These are phyloP conservation scores for Lucinisca nassula DNA, from an alignment of 2,888 invertebrate genomes.

Conservation along the genomic window DNA sequence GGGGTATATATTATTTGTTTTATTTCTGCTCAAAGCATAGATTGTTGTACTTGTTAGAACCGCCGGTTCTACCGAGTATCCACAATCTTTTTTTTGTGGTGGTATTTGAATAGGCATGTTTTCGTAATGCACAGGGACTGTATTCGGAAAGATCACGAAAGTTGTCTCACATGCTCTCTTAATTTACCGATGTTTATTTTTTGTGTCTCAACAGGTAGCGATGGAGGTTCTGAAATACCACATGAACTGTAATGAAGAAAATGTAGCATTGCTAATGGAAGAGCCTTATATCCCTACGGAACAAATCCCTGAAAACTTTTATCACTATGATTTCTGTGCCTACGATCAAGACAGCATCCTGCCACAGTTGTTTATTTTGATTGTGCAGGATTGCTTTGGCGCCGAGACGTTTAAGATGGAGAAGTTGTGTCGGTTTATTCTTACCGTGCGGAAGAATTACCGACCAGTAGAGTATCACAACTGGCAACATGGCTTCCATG, in stretches of 20 bases:
- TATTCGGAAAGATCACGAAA: too few species aligned
- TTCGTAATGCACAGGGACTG: too few species aligned
- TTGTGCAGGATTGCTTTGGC: constrained; percentile 71
- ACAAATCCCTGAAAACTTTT: constrained; percentile 70
- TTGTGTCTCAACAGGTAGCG: constrained; percentile 74
- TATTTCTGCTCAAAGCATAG: too few species aligned
- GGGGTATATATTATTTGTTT: too few species aligned
- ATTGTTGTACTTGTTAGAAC: too few species aligned
- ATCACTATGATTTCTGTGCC: constrained; percentile 63
- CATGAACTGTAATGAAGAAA: constrained; percentile 70
- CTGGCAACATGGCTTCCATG: constrained; percentile 83
- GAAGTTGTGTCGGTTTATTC: constrained; percentile 75
- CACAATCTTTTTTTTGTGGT: too few species aligned
- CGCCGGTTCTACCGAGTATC: too few species aligned
- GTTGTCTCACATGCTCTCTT: too few species aligned
- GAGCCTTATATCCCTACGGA: constrained; percentile 56
- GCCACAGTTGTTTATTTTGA: constrained; percentile 76
- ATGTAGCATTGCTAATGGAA: constrained; percentile 49
- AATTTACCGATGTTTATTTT: too few species aligned
- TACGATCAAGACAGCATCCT: constrained; percentile 62
- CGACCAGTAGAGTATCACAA: constrained; percentile 82
- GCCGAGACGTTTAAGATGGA: constrained; percentile 70
- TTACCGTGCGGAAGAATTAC: constrained; percentile 83
- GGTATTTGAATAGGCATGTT: too few species aligned
- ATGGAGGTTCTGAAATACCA: constrained; percentile 81